Evolutionary conservation across 1,140 invertebrate genomes (phyloP).

Genomic region (Drosophila trapezifrons): DNA sequence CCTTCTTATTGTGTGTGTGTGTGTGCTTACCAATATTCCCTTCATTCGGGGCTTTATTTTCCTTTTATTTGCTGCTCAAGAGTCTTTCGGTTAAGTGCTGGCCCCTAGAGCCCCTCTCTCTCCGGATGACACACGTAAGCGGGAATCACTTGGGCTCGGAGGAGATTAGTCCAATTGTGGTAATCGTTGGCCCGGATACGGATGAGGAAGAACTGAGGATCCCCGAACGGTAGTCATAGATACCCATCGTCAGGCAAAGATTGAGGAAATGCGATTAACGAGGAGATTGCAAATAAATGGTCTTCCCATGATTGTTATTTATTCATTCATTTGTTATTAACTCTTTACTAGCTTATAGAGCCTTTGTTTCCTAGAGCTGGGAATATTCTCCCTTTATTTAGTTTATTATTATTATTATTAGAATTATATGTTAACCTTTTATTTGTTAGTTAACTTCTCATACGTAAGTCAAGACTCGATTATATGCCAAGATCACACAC

Average conservation of each 20-base stretch:
- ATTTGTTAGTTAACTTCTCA: too few relatives aligned
- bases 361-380: too few relatives aligned
- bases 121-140: conserved; percentile 13
- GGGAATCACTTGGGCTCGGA: conserved; percentile 10
- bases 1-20: neutral
- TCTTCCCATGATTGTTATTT: neutral
- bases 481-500: too few relatives aligned
- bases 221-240: neutral
- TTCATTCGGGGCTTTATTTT: conserved; percentile 12
- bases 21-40: conserved; percentile 69
- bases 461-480: too few relatives aligned
- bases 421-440: too few relatives aligned
- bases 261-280: neutral
- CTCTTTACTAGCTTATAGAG: too few relatives aligned
- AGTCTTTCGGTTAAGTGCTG: conserved; percentile 34
- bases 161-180: conserved; percentile 36
- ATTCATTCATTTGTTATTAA: neutral
- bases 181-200: conserved; percentile 3
- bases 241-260: neutral
- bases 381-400: neutral
- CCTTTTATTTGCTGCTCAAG: conserved; percentile 13
- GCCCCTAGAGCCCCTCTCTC: neutral
- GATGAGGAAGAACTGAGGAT: neutral
- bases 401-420: neutral
- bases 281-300: neutral